phyloP scores from a whole-genome alignment of 2,113 vertebrate genomes.

The Datnioides undecimradiatus region DNA sequence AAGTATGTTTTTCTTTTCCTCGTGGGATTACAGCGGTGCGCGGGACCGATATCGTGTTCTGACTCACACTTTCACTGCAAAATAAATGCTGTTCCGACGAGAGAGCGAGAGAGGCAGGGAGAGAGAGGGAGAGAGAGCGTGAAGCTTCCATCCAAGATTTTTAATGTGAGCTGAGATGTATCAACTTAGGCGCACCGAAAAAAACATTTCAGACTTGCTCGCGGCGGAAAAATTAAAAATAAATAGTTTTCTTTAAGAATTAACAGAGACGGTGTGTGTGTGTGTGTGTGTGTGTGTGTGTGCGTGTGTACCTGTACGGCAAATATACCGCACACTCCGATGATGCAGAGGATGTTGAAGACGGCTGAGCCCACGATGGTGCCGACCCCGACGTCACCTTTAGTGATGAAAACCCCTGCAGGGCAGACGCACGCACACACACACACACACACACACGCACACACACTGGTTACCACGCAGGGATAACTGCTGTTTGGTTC shows the following conservation, averaged over 20 bases:
- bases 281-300: background rate
- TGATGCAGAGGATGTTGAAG: slow-evolving; percentile 98
- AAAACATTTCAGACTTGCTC: background rate
- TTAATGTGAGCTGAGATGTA: slow-evolving; percentile 1
- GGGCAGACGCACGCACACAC: slow-evolving; percentile 16
- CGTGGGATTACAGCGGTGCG: slow-evolving; percentile 44
- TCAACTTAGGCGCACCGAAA: background rate
- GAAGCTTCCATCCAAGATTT: background rate
- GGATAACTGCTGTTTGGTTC: background rate
- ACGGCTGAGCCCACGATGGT: slow-evolving; percentile 98
- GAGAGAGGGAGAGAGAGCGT: background rate
- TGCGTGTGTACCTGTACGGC: slow-evolving; percentile 88
- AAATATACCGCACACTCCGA: slow-evolving; percentile 96
- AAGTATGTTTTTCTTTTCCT: slow-evolving; percentile 48
- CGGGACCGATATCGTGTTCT: background rate
- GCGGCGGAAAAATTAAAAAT: background rate
- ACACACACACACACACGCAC: no score
- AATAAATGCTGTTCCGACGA: background rate
- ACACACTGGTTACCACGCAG: background rate
- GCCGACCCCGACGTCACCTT: slow-evolving; percentile 97
- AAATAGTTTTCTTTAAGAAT: background rate
- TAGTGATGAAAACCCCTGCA: slow-evolving; percentile 98
- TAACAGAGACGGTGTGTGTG: background rate
- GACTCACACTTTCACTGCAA: background rate
- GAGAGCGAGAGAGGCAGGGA: background rate